Conservation (phyloP, 2,888 invertebrate genomes). For the Temnothorax rugatulus region DNA sequence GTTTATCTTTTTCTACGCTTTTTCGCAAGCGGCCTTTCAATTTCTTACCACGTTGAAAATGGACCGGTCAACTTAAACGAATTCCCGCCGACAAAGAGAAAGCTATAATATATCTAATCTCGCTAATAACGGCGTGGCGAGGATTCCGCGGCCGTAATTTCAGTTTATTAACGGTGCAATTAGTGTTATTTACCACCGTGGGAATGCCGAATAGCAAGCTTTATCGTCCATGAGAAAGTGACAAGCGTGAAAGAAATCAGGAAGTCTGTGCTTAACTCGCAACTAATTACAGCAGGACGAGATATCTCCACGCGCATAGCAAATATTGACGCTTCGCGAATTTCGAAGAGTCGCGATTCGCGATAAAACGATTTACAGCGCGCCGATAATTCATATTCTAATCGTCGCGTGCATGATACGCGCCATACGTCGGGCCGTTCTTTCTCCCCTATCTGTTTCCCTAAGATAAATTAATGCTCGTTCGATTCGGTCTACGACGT, state of each 20-base stretch:
- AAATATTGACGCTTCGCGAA: constrained; percentile 13
- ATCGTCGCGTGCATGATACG: constrained; percentile 38
- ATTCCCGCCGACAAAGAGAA: constrained; percentile 60
- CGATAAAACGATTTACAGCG: constrained; percentile 58
- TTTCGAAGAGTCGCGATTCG: constrained; percentile 18
- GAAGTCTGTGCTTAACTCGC: constrained; percentile 46
- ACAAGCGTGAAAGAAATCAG: constrained; percentile 56
- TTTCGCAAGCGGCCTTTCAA: not conserved
- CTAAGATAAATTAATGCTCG: constrained; percentile 33
- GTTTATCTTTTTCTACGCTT: not conserved
- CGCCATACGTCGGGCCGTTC: not conserved
- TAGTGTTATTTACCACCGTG: constrained; percentile 67
- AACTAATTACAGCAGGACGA: constrained; percentile 41
- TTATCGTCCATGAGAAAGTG: constrained; percentile 62
- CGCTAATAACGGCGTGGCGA: constrained; percentile 43
- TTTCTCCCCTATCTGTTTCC: constrained; percentile 15
- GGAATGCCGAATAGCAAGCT: constrained; percentile 63
- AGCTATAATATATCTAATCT: constrained; percentile 58
- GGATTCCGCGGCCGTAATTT: constrained; percentile 57
- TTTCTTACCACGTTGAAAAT: constrained; percentile 54
- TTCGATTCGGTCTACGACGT: constrained; percentile 5
- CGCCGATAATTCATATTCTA: constrained; percentile 60
- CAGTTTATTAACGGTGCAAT: constrained; percentile 72
- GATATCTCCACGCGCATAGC: constrained; percentile 40
- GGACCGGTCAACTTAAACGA: constrained; percentile 20